Evolutionary conservation across 1,140 invertebrate genomes (phyloP), one percentile per base, ranked within the genome.

Genomic region (Bombus cullumanus): DNA sequence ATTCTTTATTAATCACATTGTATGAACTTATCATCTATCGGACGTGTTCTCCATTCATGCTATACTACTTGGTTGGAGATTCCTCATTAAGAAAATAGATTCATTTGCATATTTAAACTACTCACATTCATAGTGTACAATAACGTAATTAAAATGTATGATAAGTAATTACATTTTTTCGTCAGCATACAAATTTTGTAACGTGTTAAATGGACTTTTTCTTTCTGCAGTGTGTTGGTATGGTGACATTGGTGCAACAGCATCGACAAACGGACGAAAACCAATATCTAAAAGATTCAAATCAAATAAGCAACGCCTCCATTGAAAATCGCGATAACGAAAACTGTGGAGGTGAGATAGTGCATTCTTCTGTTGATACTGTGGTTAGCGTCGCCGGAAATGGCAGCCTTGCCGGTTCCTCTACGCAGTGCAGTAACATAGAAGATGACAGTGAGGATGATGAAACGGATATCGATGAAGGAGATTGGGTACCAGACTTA

Each of bases 391-490:
- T 43, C 57, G 22, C 71, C 3, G 28, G 31, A 47, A 87, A 85
- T 81, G 79, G 25, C 41, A 89, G 83, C 15, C 47, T 84, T 47
- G 77, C 76, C 71, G 66, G 69, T 78, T 85, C 83, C 28, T 90
- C 86, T 75, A 91, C 90, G 72, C 81, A 89, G 76, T 90, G 89
- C 79, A 93, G 92, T 86, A 91, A 92, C 53, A 39, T 84, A 73
- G 90, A 91, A 2, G 66, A 84, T 3, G 72, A 85, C 15, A 69
- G 88, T 22, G 86, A 92, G 69, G 85, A 92, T 10, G 89, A 91
- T 25, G 86, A 90, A 9, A 91, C 89, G 4, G 87, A 89, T n/a
- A 83, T 88, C 3, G 87, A 90, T 0, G 89, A 90, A 10, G 84
- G 86, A 41, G 89, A 89, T 4, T 93, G 93, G 92, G 47, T 91